These are phyloP conservation scores for Scaptomyza graminum DNA, from an alignment of 1,140 invertebrate genomes.

Conservation along the genomic window DNA sequence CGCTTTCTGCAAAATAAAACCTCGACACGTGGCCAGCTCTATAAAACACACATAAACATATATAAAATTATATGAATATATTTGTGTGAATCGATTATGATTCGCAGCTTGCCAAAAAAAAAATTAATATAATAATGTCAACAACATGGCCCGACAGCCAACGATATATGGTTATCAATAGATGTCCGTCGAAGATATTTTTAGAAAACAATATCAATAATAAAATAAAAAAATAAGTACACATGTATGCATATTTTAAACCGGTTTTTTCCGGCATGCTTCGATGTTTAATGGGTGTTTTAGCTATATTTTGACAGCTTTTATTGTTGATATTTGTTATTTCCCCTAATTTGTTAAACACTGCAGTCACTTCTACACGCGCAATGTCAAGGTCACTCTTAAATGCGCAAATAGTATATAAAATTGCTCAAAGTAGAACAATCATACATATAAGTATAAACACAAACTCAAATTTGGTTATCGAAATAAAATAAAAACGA, in stretches of 20 bases:
- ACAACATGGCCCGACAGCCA: constrained; percentile 25
- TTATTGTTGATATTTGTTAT: constrained; percentile 24
- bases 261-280: constrained; percentile 54
- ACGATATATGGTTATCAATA: constrained; percentile 62
- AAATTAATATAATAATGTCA: constrained; percentile 19
- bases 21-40: constrained; percentile 1
- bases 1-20: not conserved
- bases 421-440: constrained; percentile 1
- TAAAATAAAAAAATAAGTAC: constrained; percentile 32
- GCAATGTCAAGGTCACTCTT: constrained; percentile 63
- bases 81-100: constrained; percentile 26
- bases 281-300: constrained; percentile 10
- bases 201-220: too few species aligned
- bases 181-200: constrained; percentile 57
- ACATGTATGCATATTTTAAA: constrained; percentile 33
- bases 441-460: too few species aligned
- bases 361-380: constrained; percentile 42
- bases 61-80: not conserved
- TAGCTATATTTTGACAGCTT: constrained; percentile 4
- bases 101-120: constrained; percentile 42
- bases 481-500: too few species aligned
- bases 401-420: constrained; percentile 22
- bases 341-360: constrained; percentile 17
- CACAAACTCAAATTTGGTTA: too few species aligned
- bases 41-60: not conserved